These are phyloP conservation scores for Monopterus albus DNA, from an alignment of 2,113 vertebrate species.

Conservation along the genomic window DNA sequence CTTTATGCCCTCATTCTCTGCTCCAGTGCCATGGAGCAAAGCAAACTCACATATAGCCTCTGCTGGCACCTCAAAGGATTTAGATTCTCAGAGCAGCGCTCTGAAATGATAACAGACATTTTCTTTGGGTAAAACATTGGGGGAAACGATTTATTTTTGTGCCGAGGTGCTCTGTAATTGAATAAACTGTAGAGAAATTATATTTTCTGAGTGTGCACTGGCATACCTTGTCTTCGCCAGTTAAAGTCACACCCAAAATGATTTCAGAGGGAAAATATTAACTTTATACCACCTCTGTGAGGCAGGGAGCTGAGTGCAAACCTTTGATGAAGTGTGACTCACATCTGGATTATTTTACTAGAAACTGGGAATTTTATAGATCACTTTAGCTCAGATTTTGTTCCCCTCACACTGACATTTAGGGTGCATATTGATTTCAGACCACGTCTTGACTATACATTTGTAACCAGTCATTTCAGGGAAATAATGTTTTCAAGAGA, in stretches of 20 bases:
- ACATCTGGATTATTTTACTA: conserved; percentile 29
- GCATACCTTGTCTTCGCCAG: conserved; percentile 32
- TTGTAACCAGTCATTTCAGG: conserved; percentile 21
- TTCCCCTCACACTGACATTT: conserved; percentile 12
- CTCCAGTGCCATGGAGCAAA: conserved; percentile 47
- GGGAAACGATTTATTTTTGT: conserved; percentile 46
- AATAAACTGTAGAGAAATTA: conserved; percentile 59
- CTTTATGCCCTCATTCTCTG: conserved; percentile 48
- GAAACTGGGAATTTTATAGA: conserved; percentile 23
- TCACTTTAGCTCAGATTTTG: conserved; percentile 10
- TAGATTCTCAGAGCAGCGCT: conserved; percentile 28
- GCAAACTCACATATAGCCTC: conserved; percentile 37
- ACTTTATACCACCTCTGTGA: conserved; percentile 27
- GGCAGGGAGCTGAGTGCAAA: conserved; percentile 7
- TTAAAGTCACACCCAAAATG: conserved; percentile 41
- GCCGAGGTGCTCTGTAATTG: conserved; percentile 47
- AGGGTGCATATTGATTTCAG: conserved; percentile 41
- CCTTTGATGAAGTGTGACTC: conserved; percentile 37
- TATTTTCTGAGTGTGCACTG: conserved; percentile 42
- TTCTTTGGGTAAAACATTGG: conserved; percentile 43
- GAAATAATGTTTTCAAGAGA: conserved; percentile 43
- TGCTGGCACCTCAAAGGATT: conserved; percentile 10
- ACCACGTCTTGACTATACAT: conserved; percentile 21
- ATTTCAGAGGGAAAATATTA: conserved; percentile 50
- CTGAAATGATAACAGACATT: conserved; percentile 47